Conservation (phyloP, 2,797 vertebrate genomes). For the Perodicticus potto region DNA sequence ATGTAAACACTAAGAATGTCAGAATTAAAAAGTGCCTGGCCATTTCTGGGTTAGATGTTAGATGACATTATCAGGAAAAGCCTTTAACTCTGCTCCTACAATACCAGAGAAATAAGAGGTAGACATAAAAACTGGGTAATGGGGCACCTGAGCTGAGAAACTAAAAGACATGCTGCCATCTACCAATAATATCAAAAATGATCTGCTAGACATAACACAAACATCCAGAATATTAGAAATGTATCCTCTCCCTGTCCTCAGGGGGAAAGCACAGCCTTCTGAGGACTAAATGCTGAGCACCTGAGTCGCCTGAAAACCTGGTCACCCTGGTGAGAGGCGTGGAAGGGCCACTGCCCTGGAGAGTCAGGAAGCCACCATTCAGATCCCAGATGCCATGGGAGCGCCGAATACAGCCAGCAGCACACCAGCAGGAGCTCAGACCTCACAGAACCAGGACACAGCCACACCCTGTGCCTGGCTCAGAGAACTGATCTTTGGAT, state of each 20-base stretch:
- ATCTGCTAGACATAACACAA: not conserved
- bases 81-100: not conserved
- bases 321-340: rapidly evolving
- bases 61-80: not conserved
- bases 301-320: not conserved
- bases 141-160: not conserved
- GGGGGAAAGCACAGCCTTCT: not conserved
- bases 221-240: not conserved
- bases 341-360: not conserved
- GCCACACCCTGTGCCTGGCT: not conserved
- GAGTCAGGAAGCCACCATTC: not conserved
- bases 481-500: not conserved
- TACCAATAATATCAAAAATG: not conserved
- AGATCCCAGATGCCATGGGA: too few species aligned
- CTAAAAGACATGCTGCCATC: not conserved
- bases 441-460: not conserved
- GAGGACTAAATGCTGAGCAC: too few species aligned
- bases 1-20: not conserved
- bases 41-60: not conserved
- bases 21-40: not conserved
- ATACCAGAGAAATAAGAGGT: not conserved
- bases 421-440: not conserved
- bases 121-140: not conserved
- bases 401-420: not conserved
- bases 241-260: not conserved